phyloP scores from a whole-genome alignment of 2,888 invertebrate genomes.

The Lasius fuliginosus region DNA sequence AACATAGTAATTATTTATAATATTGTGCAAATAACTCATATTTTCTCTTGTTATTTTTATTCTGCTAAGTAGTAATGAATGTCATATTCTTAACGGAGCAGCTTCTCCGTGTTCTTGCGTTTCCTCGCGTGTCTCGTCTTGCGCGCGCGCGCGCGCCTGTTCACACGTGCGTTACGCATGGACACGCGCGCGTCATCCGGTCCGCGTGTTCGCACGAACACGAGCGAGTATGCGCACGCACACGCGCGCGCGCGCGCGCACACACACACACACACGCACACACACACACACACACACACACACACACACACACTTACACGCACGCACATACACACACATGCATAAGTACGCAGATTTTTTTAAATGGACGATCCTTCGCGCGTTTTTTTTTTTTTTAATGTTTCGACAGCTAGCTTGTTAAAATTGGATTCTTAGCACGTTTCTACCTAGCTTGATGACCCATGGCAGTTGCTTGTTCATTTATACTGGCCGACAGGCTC shows the following conservation, averaged over 20 bases:
- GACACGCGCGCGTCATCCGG: neutral
- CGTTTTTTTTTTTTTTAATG: constrained; percentile 67
- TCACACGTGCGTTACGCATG: constrained; percentile 18
- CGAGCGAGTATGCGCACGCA: neutral
- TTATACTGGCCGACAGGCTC: constrained; percentile 83
- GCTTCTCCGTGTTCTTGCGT: constrained; percentile 60
- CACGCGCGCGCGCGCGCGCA: too few relatives aligned
- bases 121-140: constrained; percentile 51
- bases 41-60: constrained; percentile 76
- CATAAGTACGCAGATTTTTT: constrained; percentile 65
- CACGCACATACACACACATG: constrained; percentile 49
- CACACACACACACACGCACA: constrained; percentile 30
- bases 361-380: constrained; percentile 77
- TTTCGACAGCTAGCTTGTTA: constrained; percentile 81
- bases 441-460: constrained; percentile 81
- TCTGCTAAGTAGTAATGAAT: constrained; percentile 81
- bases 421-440: constrained; percentile 84
- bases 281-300: constrained; percentile 5
- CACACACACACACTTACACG: constrained; percentile 1
- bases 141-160: constrained; percentile 55
- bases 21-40: constrained; percentile 85
- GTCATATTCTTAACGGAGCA: constrained; percentile 79
- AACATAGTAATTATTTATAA: constrained; percentile 84
- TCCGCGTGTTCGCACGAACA: constrained; percentile 38
- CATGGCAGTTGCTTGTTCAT: constrained; percentile 85